phyloP scores from a whole-genome alignment of 2,113 vertebrate genomes.

The Odontophorus gujanensis region DNA sequence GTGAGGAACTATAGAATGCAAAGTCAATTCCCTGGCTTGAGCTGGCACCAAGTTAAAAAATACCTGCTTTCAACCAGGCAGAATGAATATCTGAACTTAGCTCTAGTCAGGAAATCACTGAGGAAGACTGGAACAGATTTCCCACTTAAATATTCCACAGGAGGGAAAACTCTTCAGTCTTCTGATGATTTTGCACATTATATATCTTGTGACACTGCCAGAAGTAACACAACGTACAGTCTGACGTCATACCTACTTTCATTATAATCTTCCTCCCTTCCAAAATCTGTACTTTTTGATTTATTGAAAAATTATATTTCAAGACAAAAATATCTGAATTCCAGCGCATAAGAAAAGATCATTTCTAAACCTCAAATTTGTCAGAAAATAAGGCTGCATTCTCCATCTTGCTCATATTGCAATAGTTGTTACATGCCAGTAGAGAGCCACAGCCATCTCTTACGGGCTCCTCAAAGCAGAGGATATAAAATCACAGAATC shows the following conservation, averaged over 20 bases:
- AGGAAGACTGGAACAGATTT: not conserved
- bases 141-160: not conserved
- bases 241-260: not conserved
- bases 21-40: not conserved
- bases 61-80: not conserved
- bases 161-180: not conserved
- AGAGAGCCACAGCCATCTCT: not conserved
- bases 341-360: not conserved
- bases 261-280: not conserved
- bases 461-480: not conserved
- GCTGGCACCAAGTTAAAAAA: not conserved
- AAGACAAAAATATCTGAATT: not conserved
- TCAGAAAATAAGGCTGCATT: not conserved
- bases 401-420: not conserved
- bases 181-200: not conserved
- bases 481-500: too few relatives aligned
- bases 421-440: not conserved
- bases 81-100: not conserved
- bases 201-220: not conserved
- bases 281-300: not conserved
- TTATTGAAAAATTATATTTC: not conserved
- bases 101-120: not conserved
- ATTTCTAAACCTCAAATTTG: not conserved
- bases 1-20: not conserved
- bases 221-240: not conserved